Base-by-base conservation (phyloP, 2,113 vertebrate species). In the Hymenochirus boettgeri region DNA sequence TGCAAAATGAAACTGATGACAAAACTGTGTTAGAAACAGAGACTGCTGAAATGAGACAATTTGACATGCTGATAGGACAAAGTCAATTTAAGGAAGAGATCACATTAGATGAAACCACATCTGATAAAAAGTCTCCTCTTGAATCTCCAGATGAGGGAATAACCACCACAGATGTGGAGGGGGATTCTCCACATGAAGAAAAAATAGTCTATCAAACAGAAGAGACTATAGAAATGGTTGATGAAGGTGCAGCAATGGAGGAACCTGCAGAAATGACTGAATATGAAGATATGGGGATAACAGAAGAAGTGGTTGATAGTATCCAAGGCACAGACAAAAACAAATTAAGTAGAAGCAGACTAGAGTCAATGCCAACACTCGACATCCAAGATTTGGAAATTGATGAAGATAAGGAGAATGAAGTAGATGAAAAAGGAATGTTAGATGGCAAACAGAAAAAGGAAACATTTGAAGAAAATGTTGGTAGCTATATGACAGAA, bases 371-470 rank as follows among this genome's bases (percentile, higher is more conserved):
- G 26, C 1, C 39, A 69, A 77, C 27, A 24, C 65, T 31, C 26
- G 61, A 61, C 62, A 69, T 70, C 62, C 64, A 58, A 47, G 2
- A 52, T 39, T 39, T 67, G 0, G 0, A 47, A 37, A 19, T 27
- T 1, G 31, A 51, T 12, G 64, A 70, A 31, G 57, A 50, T 45
- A 47, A 65, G 37, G 65, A 11, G 0, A 80, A 80, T 62, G 57
- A 55, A 39, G 72, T 72, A 19, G 71, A 72, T 5, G 85, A 86
- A 13, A 78, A 66, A 15, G 71, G 85, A 46, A 84, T 72, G 7
- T 72, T 88, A 70, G 80, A 83, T 66, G 85, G 80, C 77, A 90
- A 85, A 70, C 73, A 85, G 31, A 79, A 82, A 42, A 85, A 88
- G 73, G 82, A 83, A 73, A 80, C 85, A 77, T 76, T 83, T 76